Evolutionary conservation across 2,888 invertebrate genomes (phyloP).

Genomic region (Drosophila siamana): DNA sequence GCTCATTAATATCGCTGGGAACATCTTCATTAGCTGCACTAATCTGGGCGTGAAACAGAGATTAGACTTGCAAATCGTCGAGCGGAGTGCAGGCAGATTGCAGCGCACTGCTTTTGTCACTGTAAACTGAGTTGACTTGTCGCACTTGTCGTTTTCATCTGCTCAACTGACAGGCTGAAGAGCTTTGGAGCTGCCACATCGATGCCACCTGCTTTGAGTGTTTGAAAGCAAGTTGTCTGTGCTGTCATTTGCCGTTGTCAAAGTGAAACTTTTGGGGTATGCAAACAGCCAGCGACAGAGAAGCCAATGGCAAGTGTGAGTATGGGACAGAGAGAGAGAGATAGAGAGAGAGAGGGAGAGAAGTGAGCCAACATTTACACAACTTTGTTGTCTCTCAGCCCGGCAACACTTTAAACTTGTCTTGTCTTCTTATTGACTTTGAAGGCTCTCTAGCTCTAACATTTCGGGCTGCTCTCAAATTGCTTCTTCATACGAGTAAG

Average conservation of each 20-base stretch:
- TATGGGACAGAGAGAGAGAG: background rate
- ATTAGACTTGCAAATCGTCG: slow-evolving; percentile 14
- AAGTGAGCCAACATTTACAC: slow-evolving; percentile 17
- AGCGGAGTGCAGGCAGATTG: background rate
- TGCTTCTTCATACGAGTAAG: slow-evolving; percentile 13
- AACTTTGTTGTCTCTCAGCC: background rate
- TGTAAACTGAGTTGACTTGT: background rate
- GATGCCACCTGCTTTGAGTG: background rate
- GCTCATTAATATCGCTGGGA: slow-evolving; percentile 2
- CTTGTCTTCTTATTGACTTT: slow-evolving; percentile 53
- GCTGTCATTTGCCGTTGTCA: slow-evolving; percentile 37
- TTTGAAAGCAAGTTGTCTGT: slow-evolving; percentile 33
- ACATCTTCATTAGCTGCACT: slow-evolving; percentile 29
- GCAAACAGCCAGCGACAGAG: background rate
- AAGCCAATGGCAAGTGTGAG: background rate
- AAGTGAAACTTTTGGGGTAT: slow-evolving; percentile 33
- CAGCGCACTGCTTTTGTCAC: background rate
- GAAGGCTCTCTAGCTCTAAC: slow-evolving; percentile 42
- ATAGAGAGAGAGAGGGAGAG: background rate
- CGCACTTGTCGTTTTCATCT: slow-evolving; percentile 14
- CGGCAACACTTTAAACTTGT: slow-evolving; percentile 50
- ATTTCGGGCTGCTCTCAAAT: slow-evolving; percentile 23
- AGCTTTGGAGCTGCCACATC: background rate
- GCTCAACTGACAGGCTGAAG: background rate
- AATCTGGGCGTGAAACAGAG: background rate